Evolutionary conservation across 2,113 vertebrate genomes (phyloP), one percentile per base, ranked within the genome.

Genomic region (Tor tambroides): DNA sequence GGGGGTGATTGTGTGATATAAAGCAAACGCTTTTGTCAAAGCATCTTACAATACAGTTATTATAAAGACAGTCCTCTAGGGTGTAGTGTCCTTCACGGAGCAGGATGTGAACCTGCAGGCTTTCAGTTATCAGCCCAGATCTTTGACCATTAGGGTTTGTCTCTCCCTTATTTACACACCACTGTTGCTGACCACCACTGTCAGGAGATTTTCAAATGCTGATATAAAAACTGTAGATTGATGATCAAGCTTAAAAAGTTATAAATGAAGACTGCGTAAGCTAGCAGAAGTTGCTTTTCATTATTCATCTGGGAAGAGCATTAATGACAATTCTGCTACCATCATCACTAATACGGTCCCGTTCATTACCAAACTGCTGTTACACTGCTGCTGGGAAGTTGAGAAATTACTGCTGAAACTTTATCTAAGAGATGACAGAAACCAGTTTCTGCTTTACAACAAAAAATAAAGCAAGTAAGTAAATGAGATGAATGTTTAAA

Each of bases 61-160:
- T 28, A 76, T 28, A 51, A 51, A 77, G 3, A 30, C 10, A n/a
- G 10, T 46, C 35, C 38, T 26, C 23, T 46, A 5, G 23, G 21
- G 38, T 46, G 26, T 46, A 71, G 15, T 71, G 67, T 71, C 80
- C 93, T 93, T 85, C 92, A 0, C 38, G 92, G 85, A 93, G 87
- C 74, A 51, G 41, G 41, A 26, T 88, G 91, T 92, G 15, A 69
- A 4, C 30, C 67, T 35, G 89, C 83, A 87, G 89, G 90, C 88
- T 86, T 56, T 38, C 84, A 86, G 26, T 30, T 80, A 41, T n/a
- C 21, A 75, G 23, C 19, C 2, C 21, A 43, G 75, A 77, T 11
- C n/a, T 78, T 78, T 54, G 30, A 28, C 8, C 46, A 78, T 51
- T 51, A 32, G 17, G 17, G 17, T 38, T 11, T 35, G 35, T 35